Percentiles rank a stretch among this genome's conserved stretches.
phyloP scores from a whole-genome alignment of 2,113 vertebrate genomes.

The Tonatia bakeri region DNA sequence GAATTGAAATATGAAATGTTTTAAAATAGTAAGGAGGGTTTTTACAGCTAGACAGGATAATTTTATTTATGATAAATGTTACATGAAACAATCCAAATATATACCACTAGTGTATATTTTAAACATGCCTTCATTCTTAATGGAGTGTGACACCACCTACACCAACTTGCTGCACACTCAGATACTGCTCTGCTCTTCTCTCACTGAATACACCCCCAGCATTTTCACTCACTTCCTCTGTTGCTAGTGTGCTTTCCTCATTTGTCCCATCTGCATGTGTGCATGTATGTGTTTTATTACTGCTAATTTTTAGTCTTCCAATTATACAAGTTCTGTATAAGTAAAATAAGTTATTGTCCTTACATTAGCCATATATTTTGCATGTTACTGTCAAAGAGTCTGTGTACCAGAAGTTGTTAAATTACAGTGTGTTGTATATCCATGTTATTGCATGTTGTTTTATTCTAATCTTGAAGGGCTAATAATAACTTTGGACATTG shows the following conservation, averaged over 20 bases:
- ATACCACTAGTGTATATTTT: not conserved
- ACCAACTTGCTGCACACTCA: not conserved
- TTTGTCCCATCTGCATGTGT: not conserved
- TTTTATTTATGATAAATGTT: not conserved
- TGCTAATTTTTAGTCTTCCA: not conserved
- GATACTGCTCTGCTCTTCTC: not conserved
- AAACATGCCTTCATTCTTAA: not conserved
- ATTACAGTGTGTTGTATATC: not conserved
- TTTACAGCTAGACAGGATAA: not conserved
- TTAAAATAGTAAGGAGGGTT: conserved; percentile 20
- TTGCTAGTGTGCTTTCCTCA: not conserved
- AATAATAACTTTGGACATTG: not conserved
- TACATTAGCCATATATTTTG: conserved; percentile 56
- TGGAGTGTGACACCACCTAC: not conserved
- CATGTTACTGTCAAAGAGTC: conserved; percentile 61
- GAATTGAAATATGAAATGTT: not conserved
- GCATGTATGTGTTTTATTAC: not conserved
- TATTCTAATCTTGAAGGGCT: not conserved
- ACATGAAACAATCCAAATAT: not conserved
- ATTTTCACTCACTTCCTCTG: not conserved
- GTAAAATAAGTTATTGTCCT: conserved; percentile 18
- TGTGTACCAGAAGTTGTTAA: conserved; percentile 1
- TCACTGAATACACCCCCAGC: not conserved
- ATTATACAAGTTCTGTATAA: not conserved
- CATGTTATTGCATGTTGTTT: conserved; percentile 24